Conservation (phyloP, 2,113 vertebrate species). For the Microtus pennsylvanicus region DNA sequence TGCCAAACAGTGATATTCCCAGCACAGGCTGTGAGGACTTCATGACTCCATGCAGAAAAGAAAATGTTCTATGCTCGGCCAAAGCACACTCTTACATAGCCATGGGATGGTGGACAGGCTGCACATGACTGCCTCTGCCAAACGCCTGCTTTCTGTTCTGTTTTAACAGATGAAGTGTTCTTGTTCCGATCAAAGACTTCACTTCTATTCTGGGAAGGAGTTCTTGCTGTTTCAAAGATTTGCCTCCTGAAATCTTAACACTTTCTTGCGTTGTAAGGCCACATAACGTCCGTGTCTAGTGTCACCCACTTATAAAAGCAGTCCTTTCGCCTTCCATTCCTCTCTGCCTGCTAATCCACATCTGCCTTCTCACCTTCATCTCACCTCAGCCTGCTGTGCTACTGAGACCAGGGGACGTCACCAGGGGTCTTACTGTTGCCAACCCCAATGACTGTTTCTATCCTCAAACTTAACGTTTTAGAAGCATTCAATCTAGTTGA, state of each 20-base stretch:
- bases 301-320: slow-evolving; percentile 4
- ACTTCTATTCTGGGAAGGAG: not conserved
- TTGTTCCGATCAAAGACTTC: not conserved
- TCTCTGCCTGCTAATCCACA: not conserved
- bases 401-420: not conserved
- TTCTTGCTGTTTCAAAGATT: slow-evolving; percentile 38
- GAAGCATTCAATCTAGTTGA: slow-evolving; percentile 12
- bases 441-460: not conserved
- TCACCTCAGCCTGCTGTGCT: not conserved
- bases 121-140: not conserved
- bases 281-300: not conserved
- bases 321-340: not conserved
- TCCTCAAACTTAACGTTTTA: not conserved
- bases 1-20: not conserved
- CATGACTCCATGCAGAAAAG: not conserved
- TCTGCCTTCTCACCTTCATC: slow-evolving; percentile 12
- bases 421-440: not conserved
- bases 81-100: not conserved
- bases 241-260: slow-evolving; percentile 5
- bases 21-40: not conserved
- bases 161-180: slow-evolving; percentile 14
- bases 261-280: not conserved
- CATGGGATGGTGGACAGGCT: not conserved
- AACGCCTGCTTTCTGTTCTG: not conserved
- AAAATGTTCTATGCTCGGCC: not conserved